phyloP scores from a whole-genome alignment of 2,888 invertebrate genomes.

The Acronicta alni region DNA sequence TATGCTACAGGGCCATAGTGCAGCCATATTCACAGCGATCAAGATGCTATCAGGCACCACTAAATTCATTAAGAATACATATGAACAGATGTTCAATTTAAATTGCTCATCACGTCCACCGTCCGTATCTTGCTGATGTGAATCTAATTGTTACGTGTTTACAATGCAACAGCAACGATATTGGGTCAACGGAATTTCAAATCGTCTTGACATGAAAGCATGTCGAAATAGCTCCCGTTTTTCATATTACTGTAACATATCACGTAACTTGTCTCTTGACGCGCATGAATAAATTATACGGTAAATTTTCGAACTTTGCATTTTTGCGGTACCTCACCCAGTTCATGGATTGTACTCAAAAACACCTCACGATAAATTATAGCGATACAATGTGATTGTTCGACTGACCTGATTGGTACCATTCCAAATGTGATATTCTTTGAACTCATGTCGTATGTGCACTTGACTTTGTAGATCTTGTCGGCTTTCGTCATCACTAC shows the following conservation, averaged over 20 bases:
- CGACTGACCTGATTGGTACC: conserved; percentile 96
- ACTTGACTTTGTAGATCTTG: conserved; percentile 98
- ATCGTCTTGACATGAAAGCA: conserved; percentile 66
- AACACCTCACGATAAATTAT: conserved; percentile 54
- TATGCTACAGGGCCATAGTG: conserved; percentile 44
- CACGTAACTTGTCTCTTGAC: conserved; percentile 69
- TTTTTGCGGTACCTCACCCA: conserved; percentile 53
- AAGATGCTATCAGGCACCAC: conserved; percentile 57
- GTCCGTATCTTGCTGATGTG: conserved; percentile 61
- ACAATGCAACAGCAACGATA: conserved; percentile 67
- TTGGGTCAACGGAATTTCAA: conserved; percentile 72
- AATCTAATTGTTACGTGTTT: conserved; percentile 75
- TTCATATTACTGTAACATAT: conserved; percentile 68
- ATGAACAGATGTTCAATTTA: conserved; percentile 63
- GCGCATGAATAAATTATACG: conserved; percentile 69
- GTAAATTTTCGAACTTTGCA: conserved; percentile 59
- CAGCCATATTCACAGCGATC: conserved; percentile 58
- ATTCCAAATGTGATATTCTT: conserved; percentile 99
- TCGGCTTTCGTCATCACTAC: conserved; percentile 99
- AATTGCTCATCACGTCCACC: conserved; percentile 68
- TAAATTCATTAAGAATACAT: conserved; percentile 66
- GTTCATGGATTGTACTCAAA: conserved; percentile 46
- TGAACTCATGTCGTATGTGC: conserved; percentile 98
- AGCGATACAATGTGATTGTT: conserved; percentile 43
- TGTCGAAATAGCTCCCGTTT: conserved; percentile 66